Conservation (phyloP, 2,797 vertebrate species). For the Naso thynnoides region DNA sequence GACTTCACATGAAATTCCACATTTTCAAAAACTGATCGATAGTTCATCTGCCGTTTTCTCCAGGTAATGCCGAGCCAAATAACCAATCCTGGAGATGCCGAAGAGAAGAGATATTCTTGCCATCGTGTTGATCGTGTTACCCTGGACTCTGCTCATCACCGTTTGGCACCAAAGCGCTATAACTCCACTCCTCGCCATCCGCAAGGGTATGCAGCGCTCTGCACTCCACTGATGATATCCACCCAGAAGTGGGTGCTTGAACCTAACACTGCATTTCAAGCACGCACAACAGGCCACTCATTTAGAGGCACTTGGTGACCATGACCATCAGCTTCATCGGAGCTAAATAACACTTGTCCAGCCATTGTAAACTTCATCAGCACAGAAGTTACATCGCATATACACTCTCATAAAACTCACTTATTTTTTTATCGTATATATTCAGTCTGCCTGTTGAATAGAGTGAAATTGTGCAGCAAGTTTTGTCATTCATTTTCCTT, state of each 20-base stretch:
- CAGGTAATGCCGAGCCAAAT: constrained; percentile 98
- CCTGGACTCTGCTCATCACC: constrained; percentile 98
- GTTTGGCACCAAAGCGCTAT: constrained; percentile 99
- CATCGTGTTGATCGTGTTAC: constrained; percentile 98
- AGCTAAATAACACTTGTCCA: constrained; percentile 52
- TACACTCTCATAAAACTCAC: neutral
- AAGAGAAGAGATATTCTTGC: constrained; percentile 99
- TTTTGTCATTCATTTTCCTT: constrained; percentile 10
- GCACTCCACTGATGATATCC: constrained; percentile 52
- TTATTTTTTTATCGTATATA: neutral
- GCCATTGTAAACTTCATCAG: constrained; percentile 45
- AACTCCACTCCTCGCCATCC: constrained; percentile 94
- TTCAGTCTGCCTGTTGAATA: constrained; percentile 5
- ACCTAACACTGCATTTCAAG: constrained; percentile 54
- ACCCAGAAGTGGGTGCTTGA: constrained; percentile 62
- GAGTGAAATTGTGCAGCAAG: constrained; percentile 5
- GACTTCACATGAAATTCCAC: neutral
- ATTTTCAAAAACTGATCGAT: neutral
- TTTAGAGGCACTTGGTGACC: constrained; percentile 42
- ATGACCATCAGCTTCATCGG: constrained; percentile 53
- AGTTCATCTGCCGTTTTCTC: neutral
- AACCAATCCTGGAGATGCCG: constrained; percentile 99
- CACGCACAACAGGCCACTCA: constrained; percentile 50
- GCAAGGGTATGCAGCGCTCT: constrained; percentile 90
- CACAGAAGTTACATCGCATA: constrained; percentile 3